phyloP scores from a whole-genome alignment of 2,113 vertebrate genomes.

The Phainopepla nitens region DNA sequence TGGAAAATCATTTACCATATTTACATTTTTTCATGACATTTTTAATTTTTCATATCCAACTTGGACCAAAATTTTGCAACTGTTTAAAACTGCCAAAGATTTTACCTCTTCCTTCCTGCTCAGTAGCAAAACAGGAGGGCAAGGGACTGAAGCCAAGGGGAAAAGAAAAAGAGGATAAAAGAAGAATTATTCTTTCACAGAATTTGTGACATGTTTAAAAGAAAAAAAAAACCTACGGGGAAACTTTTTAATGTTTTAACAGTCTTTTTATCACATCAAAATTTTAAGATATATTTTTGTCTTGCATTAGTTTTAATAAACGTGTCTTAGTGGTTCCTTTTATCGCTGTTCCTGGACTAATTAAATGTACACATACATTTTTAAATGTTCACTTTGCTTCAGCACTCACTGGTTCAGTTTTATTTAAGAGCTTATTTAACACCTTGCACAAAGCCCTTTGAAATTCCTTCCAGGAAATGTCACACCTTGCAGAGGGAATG shows the following conservation, averaged over 20 bases:
- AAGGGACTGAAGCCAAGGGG: background rate
- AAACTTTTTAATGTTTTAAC: slow-evolving; percentile 32
- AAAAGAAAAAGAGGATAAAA: background rate
- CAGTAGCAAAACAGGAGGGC: background rate
- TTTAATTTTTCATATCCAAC: background rate
- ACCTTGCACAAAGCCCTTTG: slow-evolving; percentile 59
- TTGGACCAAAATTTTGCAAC: background rate
- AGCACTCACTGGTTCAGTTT: slow-evolving; percentile 30
- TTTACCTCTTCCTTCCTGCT: background rate
- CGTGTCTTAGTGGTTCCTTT: slow-evolving; percentile 13
- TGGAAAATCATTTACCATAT: background rate
- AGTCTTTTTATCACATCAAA: slow-evolving; percentile 48
- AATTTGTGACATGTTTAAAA: background rate
- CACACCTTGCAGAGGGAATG: slow-evolving; percentile 8
- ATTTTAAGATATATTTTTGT: slow-evolving; percentile 47
- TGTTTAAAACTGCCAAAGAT: background rate
- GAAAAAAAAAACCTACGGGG: background rate
- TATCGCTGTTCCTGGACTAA: slow-evolving; percentile 51
- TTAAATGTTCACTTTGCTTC: slow-evolving; percentile 42
- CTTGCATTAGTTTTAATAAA: slow-evolving; percentile 49
- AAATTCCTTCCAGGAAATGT: slow-evolving; percentile 58
- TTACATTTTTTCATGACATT: background rate
- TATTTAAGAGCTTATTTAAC: slow-evolving; percentile 64
- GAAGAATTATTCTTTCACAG: background rate
- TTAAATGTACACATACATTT: slow-evolving; percentile 63